Evolutionary conservation across 2,797 vertebrate species (phyloP), one percentile per base, ranked within the genome.

Genomic region (Silurus lanzhouensis): DNA sequence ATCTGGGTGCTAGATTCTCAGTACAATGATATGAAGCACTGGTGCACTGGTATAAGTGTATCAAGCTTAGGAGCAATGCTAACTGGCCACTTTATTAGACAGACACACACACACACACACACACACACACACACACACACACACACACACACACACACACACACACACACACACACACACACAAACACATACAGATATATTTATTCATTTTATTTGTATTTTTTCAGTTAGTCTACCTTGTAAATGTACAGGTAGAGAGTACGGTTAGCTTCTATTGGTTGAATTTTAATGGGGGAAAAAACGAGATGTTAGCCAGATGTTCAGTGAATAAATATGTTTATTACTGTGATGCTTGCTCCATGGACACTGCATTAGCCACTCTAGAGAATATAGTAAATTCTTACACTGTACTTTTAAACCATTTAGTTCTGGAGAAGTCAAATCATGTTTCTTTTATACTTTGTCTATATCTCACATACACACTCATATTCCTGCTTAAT

Each of bases 351-450:
- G 84, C 63, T 58, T 81, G 78, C 74, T 76, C 75, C 84, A 87
- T 63, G 66, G n/a, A 79, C 83, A 79, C 44, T 85, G 84, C 72
- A 83, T 88, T 83, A 86, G 80, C 63, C 67, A 84, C 87, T 81
- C 64, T 63, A 87, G 68, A 84, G 64, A 81, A 91, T 89, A 91
- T 81, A 38, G 58, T 89, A 86, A 92, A 90, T 90, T 89, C 85
- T 91, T 88, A 88, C 88, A 85, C 89, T 87, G 76, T 87, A 85
- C 88, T 89, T 91, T 84, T 91, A 79, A 93, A 86, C 89, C 57
- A 84, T 89, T 90, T 87, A 46, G 87, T 75, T 75, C 81, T 46
- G 80, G 68, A 91, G 87, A 92, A 91, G 87, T 75, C 72, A 91
- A 89, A 91, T 90, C 67, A 83, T 84, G 55, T 86, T 66, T 81